phyloP scores from a whole-genome alignment of 1,140 invertebrate genomes.

The Pristionchus pacificus region DNA sequence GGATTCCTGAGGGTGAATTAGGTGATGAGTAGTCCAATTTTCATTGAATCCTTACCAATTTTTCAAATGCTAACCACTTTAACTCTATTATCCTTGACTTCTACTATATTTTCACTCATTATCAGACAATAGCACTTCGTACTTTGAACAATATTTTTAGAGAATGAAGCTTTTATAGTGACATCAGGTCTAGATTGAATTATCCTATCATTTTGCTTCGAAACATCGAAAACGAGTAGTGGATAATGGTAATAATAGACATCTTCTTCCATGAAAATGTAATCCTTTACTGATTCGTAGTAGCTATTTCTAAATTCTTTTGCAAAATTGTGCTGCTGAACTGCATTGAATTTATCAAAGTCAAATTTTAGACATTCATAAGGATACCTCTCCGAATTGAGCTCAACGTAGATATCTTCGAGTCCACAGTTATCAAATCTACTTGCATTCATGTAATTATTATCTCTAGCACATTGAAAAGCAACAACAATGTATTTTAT shows the following conservation, averaged over 20 bases:
- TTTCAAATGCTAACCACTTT: conserved; percentile 21
- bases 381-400: conserved; percentile 36
- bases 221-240: conserved; percentile 32
- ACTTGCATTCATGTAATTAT: conserved; percentile 37
- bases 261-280: conserved; percentile 38
- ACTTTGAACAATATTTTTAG: conserved; percentile 22
- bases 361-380: conserved; percentile 40
- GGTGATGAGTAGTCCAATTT: no score
- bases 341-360: conserved; percentile 34
- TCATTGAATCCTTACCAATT: no score
- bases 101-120: conserved; percentile 33
- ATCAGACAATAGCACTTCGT: conserved; percentile 33
- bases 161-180: conserved; percentile 31
- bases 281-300: conserved; percentile 31
- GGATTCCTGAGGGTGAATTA: conserved; percentile 6
- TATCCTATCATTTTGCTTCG: conserved; percentile 38
- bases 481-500: conserved; percentile 39
- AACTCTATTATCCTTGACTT: conserved; percentile 31
- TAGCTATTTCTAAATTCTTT: conserved; percentile 40
- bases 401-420: conserved; percentile 35
- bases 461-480: conserved; percentile 32
- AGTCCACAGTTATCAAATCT: conserved; percentile 37
- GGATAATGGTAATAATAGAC: no score
- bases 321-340: conserved; percentile 35
- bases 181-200: conserved; percentile 36